Conservation (phyloP, 2,113 vertebrate genomes). For the Phycodurus eques region DNA sequence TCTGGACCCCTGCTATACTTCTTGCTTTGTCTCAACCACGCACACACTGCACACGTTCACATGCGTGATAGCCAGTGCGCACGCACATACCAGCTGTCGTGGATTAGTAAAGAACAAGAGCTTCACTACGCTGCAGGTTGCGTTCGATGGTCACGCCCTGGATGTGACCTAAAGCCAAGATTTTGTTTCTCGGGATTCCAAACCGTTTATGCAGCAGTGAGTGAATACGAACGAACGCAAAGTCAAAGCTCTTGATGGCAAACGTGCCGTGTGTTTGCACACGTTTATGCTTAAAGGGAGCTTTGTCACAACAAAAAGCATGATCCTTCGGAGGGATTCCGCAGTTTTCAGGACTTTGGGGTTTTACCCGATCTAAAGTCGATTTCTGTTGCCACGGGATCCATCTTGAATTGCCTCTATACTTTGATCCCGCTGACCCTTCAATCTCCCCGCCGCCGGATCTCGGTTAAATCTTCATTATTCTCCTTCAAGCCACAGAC, state of each 20-base stretch:
- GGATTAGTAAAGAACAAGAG: constrained; percentile 62
- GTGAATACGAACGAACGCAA: constrained; percentile 5
- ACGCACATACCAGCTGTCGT: constrained; percentile 63
- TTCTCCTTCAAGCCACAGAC: constrained; percentile 48
- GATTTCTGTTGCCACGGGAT: constrained; percentile 11
- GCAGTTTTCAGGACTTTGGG: neutral
- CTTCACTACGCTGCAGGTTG: constrained; percentile 44
- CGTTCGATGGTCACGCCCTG: constrained; percentile 50
- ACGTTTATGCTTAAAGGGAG: neutral
- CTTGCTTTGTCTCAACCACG: constrained; percentile 14
- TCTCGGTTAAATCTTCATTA: constrained; percentile 70
- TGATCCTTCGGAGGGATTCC: neutral
- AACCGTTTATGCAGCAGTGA: neutral
- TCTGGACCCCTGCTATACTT: constrained; percentile 54
- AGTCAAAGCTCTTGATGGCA: constrained; percentile 2
- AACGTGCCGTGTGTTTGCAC: neutral
- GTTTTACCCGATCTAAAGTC: constrained; percentile 19
- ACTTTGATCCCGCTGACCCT: constrained; percentile 52
- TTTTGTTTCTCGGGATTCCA: constrained; percentile 24
- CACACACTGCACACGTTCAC: constrained; percentile 20
- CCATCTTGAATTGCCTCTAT: constrained; percentile 34
- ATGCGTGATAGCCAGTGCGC: constrained; percentile 34
- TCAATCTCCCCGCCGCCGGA: constrained; percentile 42
- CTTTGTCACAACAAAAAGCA: neutral
- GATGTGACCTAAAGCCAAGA: constrained; percentile 50